Base-by-base conservation (phyloP, 2,797 vertebrate species). In the Chelon auratus region DNA sequence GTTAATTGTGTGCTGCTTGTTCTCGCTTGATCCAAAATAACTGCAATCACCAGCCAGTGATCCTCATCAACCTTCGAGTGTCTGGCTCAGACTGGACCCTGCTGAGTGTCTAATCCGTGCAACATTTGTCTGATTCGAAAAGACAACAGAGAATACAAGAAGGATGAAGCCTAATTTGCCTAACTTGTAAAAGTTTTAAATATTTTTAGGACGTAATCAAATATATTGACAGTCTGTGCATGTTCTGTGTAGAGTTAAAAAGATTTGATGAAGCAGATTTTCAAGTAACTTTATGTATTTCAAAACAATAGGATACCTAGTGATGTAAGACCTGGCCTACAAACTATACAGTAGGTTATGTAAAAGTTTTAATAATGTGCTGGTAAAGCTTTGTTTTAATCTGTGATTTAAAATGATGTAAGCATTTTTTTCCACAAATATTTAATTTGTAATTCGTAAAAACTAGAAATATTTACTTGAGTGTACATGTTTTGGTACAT, bases 11-110 rank as follows among this genome's bases (percentile, higher is more conserved):
- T 13, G 39, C 30, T 1, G 30, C 30, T 33, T 33, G 30, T 33
- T 33, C 7, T 33, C 6, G 30, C 15, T 7, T 45, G 8, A 45
- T 45, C 45, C 45, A 47, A 2, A 40, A 15, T 3, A 42, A 20
- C 36, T 65, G 22, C 36, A 63, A 58, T 40, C 51, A 67, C 43
- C 10, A 30, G 47, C 12, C 40, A 60, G n/a, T 4, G 65, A 39
- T 54, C 36, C 22, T 51, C 13, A 64, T n/a, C 37, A 64, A 60
- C 9, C 50, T 50, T 20, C 20, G 63, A 13, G 37, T 3, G n/a
- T 53, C 22, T 0, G 39, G 62, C 51, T 64, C 61, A 59, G 48
- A 45, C 45, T 26, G 40, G 42, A 68, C 48, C 55, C 57, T 24
- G 20, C 17, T 20, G n/a, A 14, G 26, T 26, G 26, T 48, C 51